A percentile compares a stretch with the other conserved stretches of the same genome.
Conservation (phyloP, 2,113 vertebrate genomes). For the Raja brachyura region DNA sequence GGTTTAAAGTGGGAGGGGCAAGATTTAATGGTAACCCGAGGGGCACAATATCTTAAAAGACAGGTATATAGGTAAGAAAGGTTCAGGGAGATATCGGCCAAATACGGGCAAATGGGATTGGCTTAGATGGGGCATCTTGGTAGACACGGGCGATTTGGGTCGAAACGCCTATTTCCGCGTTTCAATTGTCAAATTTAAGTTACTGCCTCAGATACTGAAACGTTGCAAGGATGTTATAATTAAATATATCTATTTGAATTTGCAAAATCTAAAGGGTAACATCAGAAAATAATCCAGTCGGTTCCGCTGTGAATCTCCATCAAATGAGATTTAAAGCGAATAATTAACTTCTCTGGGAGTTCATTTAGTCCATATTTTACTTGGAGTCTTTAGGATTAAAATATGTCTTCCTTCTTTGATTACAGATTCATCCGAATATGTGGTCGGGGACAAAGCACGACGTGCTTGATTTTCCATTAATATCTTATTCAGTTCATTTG, state of each 20-base stretch:
- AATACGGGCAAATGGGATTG: too few relatives aligned
- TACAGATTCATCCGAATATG: neutral
- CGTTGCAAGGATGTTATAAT: neutral
- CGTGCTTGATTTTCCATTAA: neutral
- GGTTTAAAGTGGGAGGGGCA: too few relatives aligned
- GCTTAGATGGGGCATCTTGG: too few relatives aligned
- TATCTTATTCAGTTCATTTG: neutral
- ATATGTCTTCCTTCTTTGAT: neutral
- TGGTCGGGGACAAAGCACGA: neutral
- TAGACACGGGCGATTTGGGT: too few relatives aligned
- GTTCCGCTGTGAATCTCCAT: neutral
- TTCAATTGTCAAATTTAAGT: neutral
- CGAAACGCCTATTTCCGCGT: too few relatives aligned
- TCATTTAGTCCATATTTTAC: neutral
- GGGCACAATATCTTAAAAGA: too few relatives aligned
- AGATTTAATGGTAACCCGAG: too few relatives aligned
- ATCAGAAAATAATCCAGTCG: neutral
- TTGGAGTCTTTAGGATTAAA: neutral
- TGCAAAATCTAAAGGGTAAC: neutral
- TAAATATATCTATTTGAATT: neutral
- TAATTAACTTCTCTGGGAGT: neutral
- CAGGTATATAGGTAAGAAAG: too few relatives aligned
- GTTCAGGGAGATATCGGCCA: too few relatives aligned
- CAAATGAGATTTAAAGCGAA: neutral
- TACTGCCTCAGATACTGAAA: neutral